A percentile compares a stretch with the other conserved stretches of the same genome.
Evolutionary conservation across 2,797 vertebrate genomes (phyloP).

Genomic region (Anolis apletophallus): DNA sequence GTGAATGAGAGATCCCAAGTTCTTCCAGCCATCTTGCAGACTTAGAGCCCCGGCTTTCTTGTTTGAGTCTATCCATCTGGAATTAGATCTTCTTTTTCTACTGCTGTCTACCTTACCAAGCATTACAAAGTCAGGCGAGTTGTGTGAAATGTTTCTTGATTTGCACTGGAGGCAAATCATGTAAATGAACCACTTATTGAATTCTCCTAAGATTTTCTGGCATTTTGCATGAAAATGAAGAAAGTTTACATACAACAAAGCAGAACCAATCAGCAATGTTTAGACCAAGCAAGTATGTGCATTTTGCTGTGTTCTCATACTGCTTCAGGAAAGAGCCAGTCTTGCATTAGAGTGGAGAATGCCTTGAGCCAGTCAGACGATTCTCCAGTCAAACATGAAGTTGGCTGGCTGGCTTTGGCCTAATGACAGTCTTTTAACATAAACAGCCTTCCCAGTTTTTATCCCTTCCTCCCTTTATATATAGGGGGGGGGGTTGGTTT

Average conservation of each 20-base stretch:
- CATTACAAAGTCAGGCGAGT: background rate
- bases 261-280: conserved; percentile 30
- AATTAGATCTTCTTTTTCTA: no score
- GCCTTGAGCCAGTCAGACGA: background rate
- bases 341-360: background rate
- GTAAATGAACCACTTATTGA: background rate
- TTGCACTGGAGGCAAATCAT: conserved; percentile 10
- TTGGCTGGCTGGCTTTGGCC: background rate
- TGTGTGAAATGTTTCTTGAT: background rate
- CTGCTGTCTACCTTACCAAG: no score
- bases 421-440: conserved; percentile 17
- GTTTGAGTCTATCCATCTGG: no score
- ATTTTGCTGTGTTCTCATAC: background rate
- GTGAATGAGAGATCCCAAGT: no score
- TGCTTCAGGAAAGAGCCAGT: background rate
- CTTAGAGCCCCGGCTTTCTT: no score
- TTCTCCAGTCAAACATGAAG: background rate
- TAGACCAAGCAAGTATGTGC: background rate
- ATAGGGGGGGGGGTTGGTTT: background rate
- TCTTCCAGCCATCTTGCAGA: no score
- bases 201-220: background rate
- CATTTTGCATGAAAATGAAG: background rate
- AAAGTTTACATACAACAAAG: background rate
- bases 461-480: background rate
- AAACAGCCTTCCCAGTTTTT: background rate